phyloP scores from a whole-genome alignment of 2,113 vertebrate species.

The Dromas ardeola region DNA sequence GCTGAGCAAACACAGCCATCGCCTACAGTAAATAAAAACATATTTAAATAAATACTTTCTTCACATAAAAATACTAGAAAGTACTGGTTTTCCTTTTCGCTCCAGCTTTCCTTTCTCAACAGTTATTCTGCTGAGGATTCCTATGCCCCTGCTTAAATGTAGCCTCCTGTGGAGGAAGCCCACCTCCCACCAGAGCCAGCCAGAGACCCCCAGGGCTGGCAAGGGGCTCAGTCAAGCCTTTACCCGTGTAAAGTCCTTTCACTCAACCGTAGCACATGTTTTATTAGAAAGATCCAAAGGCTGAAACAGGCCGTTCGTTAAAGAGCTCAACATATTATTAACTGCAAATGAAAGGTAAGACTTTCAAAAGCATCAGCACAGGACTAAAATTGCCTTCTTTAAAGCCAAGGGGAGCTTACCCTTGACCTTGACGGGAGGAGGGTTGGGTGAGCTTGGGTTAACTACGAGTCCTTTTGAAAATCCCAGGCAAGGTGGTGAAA shows the following conservation, averaged over 20 bases:
- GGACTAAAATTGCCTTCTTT: not conserved
- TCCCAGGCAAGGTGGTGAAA: conserved; percentile 38
- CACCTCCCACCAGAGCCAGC: not conserved
- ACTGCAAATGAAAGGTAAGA: conserved; percentile 1
- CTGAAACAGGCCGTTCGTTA: not conserved
- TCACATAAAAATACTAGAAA: not conserved
- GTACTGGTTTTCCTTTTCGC: not conserved
- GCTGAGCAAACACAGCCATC: not conserved
- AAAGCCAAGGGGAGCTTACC: conserved; percentile 12
- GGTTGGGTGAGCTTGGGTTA: not conserved
- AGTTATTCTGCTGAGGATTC: not conserved
- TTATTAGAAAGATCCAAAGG: not conserved
- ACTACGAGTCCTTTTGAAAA: not conserved
- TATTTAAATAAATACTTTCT: not conserved
- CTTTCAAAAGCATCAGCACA: conserved; percentile 5
- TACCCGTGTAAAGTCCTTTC: not conserved
- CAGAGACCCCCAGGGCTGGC: not conserved
- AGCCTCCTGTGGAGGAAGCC: not conserved
- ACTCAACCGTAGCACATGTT: not conserved
- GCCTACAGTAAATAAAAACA: not conserved
- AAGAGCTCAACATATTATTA: not conserved
- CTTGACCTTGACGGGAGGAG: not conserved
- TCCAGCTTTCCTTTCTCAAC: not conserved
- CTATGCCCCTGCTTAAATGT: not conserved
- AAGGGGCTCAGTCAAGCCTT: not conserved